Percentiles rank a stretch among this genome's conserved stretches.
Evolutionary conservation across 2,113 vertebrate genomes (phyloP).

Genomic region (Melanostigma gelatinosum): DNA sequence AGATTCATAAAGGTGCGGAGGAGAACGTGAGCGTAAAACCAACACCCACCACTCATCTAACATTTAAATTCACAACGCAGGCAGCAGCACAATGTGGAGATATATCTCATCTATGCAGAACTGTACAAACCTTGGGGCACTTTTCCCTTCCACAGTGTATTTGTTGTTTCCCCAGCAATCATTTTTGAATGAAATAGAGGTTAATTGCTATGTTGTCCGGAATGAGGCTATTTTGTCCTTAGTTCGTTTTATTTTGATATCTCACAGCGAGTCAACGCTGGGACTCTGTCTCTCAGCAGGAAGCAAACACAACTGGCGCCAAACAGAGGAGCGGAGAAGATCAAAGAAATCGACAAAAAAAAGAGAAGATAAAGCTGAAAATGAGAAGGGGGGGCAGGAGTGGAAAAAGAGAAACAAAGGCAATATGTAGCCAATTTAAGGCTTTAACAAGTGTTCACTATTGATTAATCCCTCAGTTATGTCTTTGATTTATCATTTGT

Average conservation of each 20-base stretch:
- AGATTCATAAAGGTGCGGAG: neutral
- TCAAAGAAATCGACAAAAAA: conserved; percentile 54
- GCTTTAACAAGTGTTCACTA: neutral
- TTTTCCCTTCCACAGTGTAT: neutral
- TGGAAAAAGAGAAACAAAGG: neutral
- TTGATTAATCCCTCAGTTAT: neutral
- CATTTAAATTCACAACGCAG: neutral
- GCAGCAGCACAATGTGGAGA: neutral
- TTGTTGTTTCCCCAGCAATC: conserved; percentile 1
- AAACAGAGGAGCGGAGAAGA: conserved; percentile 46
- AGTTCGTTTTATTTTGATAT: conserved; percentile 43
- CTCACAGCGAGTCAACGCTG: conserved; percentile 3
- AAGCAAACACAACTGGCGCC: conserved; percentile 39
- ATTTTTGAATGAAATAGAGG: conserved; percentile 28
- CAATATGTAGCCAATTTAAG: neutral
- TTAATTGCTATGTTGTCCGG: conserved; percentile 37
- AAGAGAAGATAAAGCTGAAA: neutral
- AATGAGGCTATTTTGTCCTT: conserved; percentile 25
- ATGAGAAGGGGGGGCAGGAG: neutral
- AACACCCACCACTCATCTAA: neutral
- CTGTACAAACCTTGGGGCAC: neutral
- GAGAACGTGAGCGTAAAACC: neutral
- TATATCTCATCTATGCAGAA: neutral
- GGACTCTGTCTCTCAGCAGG: conserved; percentile 35
- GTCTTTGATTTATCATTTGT: neutral